Evolutionary conservation across 2,797 vertebrate species (phyloP).

Genomic region (Australoheros facetus): DNA sequence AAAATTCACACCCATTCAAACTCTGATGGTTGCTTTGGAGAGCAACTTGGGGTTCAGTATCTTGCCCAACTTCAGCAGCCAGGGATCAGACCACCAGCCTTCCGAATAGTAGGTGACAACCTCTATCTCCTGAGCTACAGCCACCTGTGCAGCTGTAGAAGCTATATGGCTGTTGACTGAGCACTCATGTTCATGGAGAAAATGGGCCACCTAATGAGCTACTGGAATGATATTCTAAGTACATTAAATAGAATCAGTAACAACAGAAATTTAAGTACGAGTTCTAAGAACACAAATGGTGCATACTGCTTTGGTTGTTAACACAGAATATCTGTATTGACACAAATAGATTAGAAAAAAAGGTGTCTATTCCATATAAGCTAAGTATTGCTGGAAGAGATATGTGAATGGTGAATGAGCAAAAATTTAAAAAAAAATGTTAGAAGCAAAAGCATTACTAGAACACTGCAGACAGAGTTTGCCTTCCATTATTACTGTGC

Average conservation of each 20-base stretch:
- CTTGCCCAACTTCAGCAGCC: too few species aligned
- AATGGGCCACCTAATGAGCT: background rate
- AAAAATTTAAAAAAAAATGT: conserved; percentile 17
- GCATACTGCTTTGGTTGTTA: background rate
- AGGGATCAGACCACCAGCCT: too few species aligned
- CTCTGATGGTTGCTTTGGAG: too few species aligned
- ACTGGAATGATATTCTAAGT: background rate
- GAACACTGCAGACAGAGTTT: conserved; percentile 25
- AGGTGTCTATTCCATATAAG: background rate
- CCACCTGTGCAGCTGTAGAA: too few species aligned
- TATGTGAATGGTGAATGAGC: background rate
- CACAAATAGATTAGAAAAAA: background rate
- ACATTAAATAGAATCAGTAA: background rate
- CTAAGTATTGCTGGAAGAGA: background rate
- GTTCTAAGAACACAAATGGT: background rate
- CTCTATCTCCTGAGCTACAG: too few species aligned
- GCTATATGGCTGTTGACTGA: background rate
- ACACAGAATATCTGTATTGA: background rate
- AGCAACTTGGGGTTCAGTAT: too few species aligned
- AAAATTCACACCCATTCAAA: too few species aligned
- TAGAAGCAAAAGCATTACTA: conserved; percentile 4
- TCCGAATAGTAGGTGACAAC: too few species aligned
- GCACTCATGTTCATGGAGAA: background rate
- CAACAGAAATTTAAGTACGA: background rate
- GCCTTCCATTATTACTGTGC: conserved; percentile 39